Conservation (phyloP, 2,888 invertebrate species). For the Congeria kusceri region DNA sequence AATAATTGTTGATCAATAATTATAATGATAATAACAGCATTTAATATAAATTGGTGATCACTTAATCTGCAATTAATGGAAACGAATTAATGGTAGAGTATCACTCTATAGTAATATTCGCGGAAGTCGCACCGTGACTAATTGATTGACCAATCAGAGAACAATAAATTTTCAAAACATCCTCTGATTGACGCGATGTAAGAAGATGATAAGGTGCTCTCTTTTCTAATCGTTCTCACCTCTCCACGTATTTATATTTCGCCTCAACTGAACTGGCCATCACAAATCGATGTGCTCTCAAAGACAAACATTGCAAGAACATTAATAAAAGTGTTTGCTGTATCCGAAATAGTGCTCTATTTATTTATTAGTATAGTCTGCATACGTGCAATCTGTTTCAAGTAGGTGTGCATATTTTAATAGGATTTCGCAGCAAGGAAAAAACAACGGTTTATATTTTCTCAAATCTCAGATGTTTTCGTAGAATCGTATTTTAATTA, state of each 20-base stretch:
- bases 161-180: constrained; percentile 47
- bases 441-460: too few species aligned
- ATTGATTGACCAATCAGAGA: constrained; percentile 63
- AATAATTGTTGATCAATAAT: too few species aligned
- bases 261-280: neutral
- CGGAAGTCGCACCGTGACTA: constrained; percentile 53
- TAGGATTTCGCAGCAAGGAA: too few species aligned
- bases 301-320: too few species aligned
- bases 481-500: too few species aligned
- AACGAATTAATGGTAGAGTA: constrained; percentile 53
- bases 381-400: too few species aligned
- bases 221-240: constrained; percentile 35
- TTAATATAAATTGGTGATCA: constrained; percentile 62
- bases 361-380: too few species aligned
- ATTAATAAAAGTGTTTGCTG: too few species aligned
- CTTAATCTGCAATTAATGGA: constrained; percentile 63
- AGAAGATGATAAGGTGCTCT: constrained; percentile 42
- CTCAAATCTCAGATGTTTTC: too few species aligned
- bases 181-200: constrained; percentile 39
- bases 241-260: constrained; percentile 35
- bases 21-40: constrained; percentile 54
- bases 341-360: neutral
- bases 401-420: too few species aligned
- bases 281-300: neutral
- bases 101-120: constrained; percentile 57